A percentile compares a stretch with the other conserved stretches of the same genome.
Evolutionary conservation across 2,797 vertebrate genomes (phyloP).

Genomic region (Argya squamiceps): DNA sequence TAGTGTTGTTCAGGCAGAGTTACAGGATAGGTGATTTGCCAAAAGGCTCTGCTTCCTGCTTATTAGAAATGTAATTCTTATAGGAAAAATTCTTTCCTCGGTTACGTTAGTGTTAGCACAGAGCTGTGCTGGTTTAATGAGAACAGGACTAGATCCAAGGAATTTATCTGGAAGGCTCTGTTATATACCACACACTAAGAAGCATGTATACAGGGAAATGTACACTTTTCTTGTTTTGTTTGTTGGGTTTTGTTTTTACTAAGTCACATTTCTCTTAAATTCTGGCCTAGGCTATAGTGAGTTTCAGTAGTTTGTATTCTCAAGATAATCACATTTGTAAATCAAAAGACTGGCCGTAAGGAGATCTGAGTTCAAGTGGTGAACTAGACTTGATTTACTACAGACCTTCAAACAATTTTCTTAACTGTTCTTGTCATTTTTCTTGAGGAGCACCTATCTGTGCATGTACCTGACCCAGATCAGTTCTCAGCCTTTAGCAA

Average conservation of each 20-base stretch:
- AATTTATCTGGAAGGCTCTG: constrained; percentile 38
- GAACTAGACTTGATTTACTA: not conserved
- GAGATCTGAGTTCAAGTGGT: not conserved
- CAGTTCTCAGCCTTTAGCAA: not conserved
- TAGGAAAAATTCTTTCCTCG: not conserved
- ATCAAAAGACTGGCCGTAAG: not conserved
- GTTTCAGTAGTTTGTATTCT: not conserved
- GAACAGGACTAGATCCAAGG: constrained; percentile 37
- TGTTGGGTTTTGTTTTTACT: not conserved
- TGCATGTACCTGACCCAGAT: not conserved
- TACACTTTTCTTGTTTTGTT: not conserved
- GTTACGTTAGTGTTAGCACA: not conserved
- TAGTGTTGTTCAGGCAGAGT: not conserved
- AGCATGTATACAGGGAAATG: not conserved
- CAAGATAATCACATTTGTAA: not conserved
- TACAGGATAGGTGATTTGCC: not conserved
- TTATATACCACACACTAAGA: constrained; percentile 36
- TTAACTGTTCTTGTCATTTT: not conserved
- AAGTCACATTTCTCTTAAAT: not conserved
- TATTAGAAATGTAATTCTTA: constrained; percentile 37
- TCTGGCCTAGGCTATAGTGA: not conserved
- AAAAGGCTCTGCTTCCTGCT: not conserved
- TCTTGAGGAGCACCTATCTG: not conserved
- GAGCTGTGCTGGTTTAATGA: not conserved
- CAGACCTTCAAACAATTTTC: not conserved